Conservation (phyloP, 2,888 invertebrate genomes). For the Eueremaeus valkanovi region DNA sequence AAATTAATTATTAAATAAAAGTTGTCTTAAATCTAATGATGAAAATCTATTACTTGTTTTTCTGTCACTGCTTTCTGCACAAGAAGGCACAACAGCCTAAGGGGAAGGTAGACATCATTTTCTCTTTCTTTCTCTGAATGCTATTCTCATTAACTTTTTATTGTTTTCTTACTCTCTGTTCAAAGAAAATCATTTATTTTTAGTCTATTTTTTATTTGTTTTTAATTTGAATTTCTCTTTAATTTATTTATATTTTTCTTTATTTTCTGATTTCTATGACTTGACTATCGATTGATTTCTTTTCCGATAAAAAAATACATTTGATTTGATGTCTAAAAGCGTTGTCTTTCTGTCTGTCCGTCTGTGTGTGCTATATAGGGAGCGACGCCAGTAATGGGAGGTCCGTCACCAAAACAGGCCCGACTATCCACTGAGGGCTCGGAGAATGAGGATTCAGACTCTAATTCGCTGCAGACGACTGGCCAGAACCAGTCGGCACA, state of each 20-base stretch:
- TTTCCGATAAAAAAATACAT: background rate
- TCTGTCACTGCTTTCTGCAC: conserved; percentile 12
- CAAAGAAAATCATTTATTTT: background rate
- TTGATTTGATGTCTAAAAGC: background rate
- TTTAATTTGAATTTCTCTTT: background rate
- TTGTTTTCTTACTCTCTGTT: background rate
- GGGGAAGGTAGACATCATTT: conserved; percentile 35
- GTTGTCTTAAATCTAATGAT: background rate
- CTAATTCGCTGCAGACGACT: conserved; percentile 13
- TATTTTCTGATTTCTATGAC: background rate
- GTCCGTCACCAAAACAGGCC: conserved; percentile 37
- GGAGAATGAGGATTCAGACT: conserved; percentile 17
- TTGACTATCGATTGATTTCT: background rate
- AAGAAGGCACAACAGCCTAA: conserved; percentile 34
- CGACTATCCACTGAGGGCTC: conserved; percentile 38
- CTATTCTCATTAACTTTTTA: background rate
- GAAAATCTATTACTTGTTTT: conserved; percentile 26
- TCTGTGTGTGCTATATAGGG: background rate
- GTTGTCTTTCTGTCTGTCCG: too few relatives aligned
- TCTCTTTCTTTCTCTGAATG: background rate
- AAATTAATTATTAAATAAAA: background rate
- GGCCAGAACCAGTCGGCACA: conserved; percentile 8
- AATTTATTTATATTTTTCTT: background rate
- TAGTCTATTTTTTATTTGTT: background rate
- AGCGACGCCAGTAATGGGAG: conserved; percentile 25